phyloP scores from a whole-genome alignment of 1,140 invertebrate genomes.

The Sycobia sp. region DNA sequence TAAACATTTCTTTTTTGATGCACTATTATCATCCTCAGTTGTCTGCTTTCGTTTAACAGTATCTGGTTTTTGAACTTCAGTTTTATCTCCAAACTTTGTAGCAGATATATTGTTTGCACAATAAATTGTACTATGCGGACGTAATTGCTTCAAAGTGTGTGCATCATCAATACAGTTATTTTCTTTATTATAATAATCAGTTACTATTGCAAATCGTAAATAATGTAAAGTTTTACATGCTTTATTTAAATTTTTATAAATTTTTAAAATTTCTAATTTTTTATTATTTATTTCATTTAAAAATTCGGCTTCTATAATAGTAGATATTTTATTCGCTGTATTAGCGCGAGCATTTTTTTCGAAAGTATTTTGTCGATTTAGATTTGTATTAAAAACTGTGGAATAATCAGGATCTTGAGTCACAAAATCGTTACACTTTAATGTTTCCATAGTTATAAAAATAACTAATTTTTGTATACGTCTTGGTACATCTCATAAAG shows the following conservation, averaged over 20 bases:
- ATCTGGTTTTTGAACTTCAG: constrained; percentile 9
- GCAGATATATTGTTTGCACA: constrained; percentile 6
- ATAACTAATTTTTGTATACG: neutral
- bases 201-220: constrained; percentile 72
- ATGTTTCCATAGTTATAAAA: constrained; percentile 2
- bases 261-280: constrained; percentile 62
- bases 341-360: constrained; percentile 55
- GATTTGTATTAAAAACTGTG: constrained; percentile 43
- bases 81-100: constrained; percentile 8
- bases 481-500: too few species aligned
- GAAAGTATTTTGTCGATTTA: constrained; percentile 50
- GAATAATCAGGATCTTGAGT: constrained; percentile 61
- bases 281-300: constrained; percentile 63
- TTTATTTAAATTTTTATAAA: constrained; percentile 67
- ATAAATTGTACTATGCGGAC: constrained; percentile 76
- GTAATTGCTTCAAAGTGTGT: constrained; percentile 62
- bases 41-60: too few species aligned
- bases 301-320: constrained; percentile 63
- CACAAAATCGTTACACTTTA: neutral
- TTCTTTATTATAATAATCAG: constrained; percentile 72
- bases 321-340: constrained; percentile 50
- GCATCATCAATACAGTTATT: constrained; percentile 60
- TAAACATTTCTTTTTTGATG: constrained; percentile 14
- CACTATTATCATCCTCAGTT: neutral
- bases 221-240: constrained; percentile 71